Evolutionary conservation across 1,140 invertebrate species (phyloP).

Genomic region (Protaetia brevitarsis): DNA sequence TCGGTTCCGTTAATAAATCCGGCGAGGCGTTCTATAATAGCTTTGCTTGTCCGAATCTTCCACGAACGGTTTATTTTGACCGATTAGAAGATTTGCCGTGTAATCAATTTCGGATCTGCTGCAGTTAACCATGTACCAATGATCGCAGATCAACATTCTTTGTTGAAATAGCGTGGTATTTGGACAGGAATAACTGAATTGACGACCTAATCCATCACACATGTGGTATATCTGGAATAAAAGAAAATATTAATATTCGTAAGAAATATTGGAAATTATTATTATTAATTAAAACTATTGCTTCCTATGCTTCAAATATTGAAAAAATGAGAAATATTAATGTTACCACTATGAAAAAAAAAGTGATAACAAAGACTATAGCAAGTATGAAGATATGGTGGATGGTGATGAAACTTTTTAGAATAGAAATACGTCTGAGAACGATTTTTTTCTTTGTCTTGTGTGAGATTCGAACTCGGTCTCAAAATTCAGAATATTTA

Average conservation of each 20-base stretch:
- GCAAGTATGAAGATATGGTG: too few species aligned
- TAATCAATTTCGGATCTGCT: slow-evolving; percentile 64
- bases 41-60: slow-evolving; percentile 57
- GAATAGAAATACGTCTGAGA: too few species aligned
- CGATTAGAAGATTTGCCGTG: slow-evolving; percentile 66
- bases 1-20: slow-evolving; percentile 59
- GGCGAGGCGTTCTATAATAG: slow-evolving; percentile 60
- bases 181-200: slow-evolving; percentile 73
- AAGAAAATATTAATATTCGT: not conserved
- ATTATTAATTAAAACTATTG: not conserved
- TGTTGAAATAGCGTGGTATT: slow-evolving; percentile 77
- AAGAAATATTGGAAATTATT: not conserved
- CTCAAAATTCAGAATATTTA: too few species aligned
- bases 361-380: too few species aligned
- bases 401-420: too few species aligned
- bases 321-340: not conserved
- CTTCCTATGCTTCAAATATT: not conserved
- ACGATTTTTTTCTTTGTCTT: too few species aligned
- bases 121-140: slow-evolving; percentile 82
- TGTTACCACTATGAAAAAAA: too few species aligned
- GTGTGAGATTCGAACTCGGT: too few species aligned
- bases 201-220: slow-evolving; percentile 68
- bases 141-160: slow-evolving; percentile 73
- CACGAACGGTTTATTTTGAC: slow-evolving; percentile 68
- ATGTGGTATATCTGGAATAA: slow-evolving; percentile 68